Percentiles rank a stretch among this genome's conserved stretches.
Evolutionary conservation across 2,888 invertebrate genomes (phyloP).

Genomic region (Trachelus troglodyta): DNA sequence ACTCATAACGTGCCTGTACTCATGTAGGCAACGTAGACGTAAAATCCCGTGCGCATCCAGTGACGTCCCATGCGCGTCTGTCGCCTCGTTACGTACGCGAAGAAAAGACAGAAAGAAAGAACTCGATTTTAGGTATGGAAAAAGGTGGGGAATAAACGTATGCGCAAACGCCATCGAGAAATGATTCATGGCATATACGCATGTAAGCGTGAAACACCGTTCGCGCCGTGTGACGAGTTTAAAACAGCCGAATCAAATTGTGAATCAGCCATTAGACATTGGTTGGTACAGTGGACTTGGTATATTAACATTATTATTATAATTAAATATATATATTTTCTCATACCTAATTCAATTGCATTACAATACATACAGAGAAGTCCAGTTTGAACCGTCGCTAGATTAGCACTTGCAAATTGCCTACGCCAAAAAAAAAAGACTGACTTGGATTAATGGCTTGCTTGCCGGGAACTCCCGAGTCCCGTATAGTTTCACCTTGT

Average conservation of each 20-base stretch:
- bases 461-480: not conserved
- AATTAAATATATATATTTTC: not conserved
- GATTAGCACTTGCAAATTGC: not conserved
- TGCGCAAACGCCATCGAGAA: not conserved
- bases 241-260: slow-evolving; percentile 19
- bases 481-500: not conserved
- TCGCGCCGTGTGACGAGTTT: slow-evolving; percentile 21
- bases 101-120: not conserved
- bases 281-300: not conserved
- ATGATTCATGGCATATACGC: slow-evolving; percentile 1
- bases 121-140: not conserved
- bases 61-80: not conserved
- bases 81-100: not conserved
- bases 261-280: not conserved
- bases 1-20: not conserved
- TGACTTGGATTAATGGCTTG: not conserved
- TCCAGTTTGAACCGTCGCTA: not conserved
- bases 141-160: not conserved
- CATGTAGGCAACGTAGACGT: not conserved
- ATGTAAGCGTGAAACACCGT: not conserved
- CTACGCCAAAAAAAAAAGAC: not conserved
- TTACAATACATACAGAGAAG: not conserved
- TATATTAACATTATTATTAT: not conserved
- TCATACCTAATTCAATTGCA: not conserved
- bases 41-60: not conserved